Evolutionary conservation across 2,888 invertebrate genomes (phyloP).

Genomic region (Diplazon laetatorius): DNA sequence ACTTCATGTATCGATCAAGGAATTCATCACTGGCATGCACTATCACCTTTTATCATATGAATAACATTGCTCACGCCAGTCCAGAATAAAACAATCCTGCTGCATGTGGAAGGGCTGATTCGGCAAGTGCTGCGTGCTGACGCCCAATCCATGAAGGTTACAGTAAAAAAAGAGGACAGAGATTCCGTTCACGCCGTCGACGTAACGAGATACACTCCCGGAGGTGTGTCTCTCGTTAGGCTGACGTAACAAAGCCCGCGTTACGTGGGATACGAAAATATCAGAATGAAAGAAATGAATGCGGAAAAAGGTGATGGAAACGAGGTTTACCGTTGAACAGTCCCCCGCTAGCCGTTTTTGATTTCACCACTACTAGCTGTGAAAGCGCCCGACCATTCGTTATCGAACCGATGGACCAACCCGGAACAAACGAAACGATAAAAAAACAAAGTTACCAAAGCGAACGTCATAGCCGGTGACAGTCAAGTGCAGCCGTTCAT

Average conservation of each 20-base stretch:
- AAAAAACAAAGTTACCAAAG: constrained; percentile 24
- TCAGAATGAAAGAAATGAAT: constrained; percentile 7
- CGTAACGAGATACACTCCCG: constrained; percentile 36
- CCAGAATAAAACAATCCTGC: neutral
- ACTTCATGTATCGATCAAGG: neutral
- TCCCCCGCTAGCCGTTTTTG: constrained; percentile 23
- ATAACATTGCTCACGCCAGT: neutral
- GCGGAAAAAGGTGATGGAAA: constrained; percentile 2
- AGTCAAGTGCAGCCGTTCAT: neutral
- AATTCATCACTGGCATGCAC: neutral
- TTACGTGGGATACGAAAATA: constrained; percentile 12
- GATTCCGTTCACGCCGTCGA: constrained; percentile 7
- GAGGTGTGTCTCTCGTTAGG: constrained; percentile 53
- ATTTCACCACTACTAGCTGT: constrained; percentile 19
- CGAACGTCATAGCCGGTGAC: constrained; percentile 7
- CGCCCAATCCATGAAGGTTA: constrained; percentile 5
- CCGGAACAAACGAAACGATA: constrained; percentile 3
- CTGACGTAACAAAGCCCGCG: constrained; percentile 51
- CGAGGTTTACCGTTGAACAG: constrained; percentile 3
- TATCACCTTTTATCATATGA: neutral
- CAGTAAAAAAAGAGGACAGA: constrained; percentile 41
- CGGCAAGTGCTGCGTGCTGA: neutral
- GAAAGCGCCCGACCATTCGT: constrained; percentile 14
- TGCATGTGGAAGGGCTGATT: neutral
- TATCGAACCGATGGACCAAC: constrained; percentile 7